A percentile compares a stretch with the other conserved stretches of the same genome.
Conservation (phyloP, 2,888 invertebrate genomes). For the Brenthis hecate region DNA sequence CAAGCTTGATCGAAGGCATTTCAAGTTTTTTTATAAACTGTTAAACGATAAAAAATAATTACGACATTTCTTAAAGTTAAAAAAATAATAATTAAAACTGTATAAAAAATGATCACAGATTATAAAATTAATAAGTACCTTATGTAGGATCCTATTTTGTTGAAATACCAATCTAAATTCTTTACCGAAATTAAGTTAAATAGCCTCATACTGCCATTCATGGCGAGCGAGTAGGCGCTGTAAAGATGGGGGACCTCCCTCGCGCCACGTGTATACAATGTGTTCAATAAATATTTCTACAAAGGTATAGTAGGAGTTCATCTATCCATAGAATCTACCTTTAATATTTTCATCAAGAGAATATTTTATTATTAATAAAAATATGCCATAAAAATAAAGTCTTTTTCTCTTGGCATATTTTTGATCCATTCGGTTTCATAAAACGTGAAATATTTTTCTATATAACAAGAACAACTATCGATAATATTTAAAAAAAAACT, state of each 20-base stretch:
- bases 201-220: conserved; percentile 15
- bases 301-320: background rate
- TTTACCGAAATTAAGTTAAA: background rate
- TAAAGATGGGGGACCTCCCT: conserved; percentile 10
- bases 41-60: too few relatives aligned
- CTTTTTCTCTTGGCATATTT: too few relatives aligned
- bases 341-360: background rate
- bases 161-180: too few relatives aligned
- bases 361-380: too few relatives aligned
- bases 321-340: background rate
- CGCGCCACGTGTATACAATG: conserved; percentile 19
- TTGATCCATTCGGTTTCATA: too few relatives aligned
- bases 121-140: background rate
- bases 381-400: too few relatives aligned
- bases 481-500: too few relatives aligned
- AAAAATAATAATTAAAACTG: background rate
- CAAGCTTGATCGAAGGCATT: background rate
- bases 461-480: too few relatives aligned
- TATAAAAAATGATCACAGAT: background rate
- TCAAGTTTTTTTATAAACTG: background rate
- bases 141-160: too few relatives aligned
- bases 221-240: background rate
- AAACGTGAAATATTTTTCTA: too few relatives aligned
- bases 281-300: background rate
- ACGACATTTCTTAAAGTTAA: background rate